Conservation (phyloP, 1,140 invertebrate species). For the Liolophura sinensis region DNA sequence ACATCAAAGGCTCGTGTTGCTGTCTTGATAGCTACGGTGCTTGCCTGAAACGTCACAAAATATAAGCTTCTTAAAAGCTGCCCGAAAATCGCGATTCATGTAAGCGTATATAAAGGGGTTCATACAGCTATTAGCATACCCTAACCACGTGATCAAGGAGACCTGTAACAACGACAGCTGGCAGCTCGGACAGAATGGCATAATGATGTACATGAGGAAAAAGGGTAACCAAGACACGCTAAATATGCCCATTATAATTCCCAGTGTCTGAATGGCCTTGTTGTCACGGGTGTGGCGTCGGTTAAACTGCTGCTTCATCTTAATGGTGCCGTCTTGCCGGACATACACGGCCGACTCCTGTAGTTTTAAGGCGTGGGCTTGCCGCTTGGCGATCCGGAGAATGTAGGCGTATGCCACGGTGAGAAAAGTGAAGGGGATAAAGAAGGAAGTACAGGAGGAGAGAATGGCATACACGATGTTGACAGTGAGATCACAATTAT, state of each 20-base stretch:
- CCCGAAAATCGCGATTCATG: constrained; percentile 90
- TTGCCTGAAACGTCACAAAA: too few relatives aligned
- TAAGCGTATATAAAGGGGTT: constrained; percentile 79
- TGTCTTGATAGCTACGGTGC: too few relatives aligned
- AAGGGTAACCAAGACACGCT: constrained; percentile 59
- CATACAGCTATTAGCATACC: constrained; percentile 96
- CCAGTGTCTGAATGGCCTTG: constrained; percentile 65
- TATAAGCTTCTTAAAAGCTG: constrained; percentile 69
- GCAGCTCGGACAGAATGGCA: constrained; percentile 43
- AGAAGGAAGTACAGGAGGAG: too few relatives aligned
- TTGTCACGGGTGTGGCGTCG: constrained; percentile 54
- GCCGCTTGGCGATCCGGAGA: constrained; percentile 32
- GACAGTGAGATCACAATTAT: constrained; percentile 40
- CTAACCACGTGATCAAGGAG: constrained; percentile 49
- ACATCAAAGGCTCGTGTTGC: too few relatives aligned
- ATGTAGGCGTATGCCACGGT: neutral
- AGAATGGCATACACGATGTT: constrained; percentile 40
- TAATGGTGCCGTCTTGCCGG: constrained; percentile 36
- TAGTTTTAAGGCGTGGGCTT: constrained; percentile 46
- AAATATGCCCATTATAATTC: constrained; percentile 58
- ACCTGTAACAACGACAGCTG: constrained; percentile 44
- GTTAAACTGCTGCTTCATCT: constrained; percentile 37
- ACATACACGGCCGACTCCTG: constrained; percentile 36
- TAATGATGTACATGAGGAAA: constrained; percentile 56
- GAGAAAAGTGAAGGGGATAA: neutral